phyloP scores from a whole-genome alignment of 92 coral and sea anemone species.

The Phenganax subtilis region DNA sequence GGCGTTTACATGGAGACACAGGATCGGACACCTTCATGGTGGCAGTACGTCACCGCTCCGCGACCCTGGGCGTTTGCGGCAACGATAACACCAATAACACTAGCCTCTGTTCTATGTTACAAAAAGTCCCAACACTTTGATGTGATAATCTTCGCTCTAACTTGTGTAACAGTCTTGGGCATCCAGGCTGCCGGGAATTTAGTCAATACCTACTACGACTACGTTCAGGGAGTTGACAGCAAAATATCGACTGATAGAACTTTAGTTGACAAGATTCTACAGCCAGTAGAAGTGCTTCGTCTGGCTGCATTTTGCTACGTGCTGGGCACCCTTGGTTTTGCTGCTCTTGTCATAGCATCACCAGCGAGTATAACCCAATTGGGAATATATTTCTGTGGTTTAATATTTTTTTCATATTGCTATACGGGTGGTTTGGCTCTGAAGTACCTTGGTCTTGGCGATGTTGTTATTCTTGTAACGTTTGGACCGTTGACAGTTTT shows the following conservation, averaged over 20 bases:
- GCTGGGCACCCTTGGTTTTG: constrained; percentile 61
- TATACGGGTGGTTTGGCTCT: constrained; percentile 92
- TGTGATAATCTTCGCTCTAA: constrained; percentile 41
- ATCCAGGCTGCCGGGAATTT: constrained; percentile 91
- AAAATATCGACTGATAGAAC: constrained; percentile 80
- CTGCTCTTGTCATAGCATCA: constrained; percentile 62
- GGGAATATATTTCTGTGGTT: constrained; percentile 78
- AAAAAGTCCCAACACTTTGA: constrained; percentile 62
- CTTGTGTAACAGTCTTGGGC: constrained; percentile 73
- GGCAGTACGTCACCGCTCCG: no score
- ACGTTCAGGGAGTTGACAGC: constrained; percentile 87
- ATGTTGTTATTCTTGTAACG: constrained; percentile 74
- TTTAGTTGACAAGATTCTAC: constrained; percentile 68
- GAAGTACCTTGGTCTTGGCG: constrained; percentile 84
- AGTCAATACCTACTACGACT: constrained; percentile 86
- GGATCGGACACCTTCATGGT: no score
- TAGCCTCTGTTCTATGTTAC: constrained; percentile 80
- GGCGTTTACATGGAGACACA: no score
- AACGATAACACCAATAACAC: constrained; percentile 14
- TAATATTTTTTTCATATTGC: constrained; percentile 74
- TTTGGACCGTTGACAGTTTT: constrained; percentile 86
- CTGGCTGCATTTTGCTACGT: constrained; percentile 68
- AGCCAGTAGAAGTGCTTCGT: constrained; percentile 78
- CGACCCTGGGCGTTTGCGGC: no score
- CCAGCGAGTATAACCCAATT: constrained; percentile 88